Evolutionary conservation across 2,113 vertebrate genomes (phyloP), one percentile per base, ranked within the genome.

Genomic region (Amazona vittata): DNA sequence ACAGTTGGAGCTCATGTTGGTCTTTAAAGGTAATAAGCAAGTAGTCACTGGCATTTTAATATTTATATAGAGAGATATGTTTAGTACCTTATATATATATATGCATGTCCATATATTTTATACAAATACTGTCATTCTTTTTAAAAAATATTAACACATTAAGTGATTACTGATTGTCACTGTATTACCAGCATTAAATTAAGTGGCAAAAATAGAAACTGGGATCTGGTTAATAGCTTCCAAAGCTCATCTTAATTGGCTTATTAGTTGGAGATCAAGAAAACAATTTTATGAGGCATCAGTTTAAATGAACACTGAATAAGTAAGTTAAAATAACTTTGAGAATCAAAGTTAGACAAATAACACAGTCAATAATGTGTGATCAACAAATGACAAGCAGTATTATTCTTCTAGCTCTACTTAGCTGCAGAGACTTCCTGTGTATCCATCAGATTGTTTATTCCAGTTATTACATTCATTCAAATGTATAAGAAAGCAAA

Each of bases 391-490:
- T 53, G 70, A 63, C 37, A 92, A 94, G 75, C 8, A 68, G 26
- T 52, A 74, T 73, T 86, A 55, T 92, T 81, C 15, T 52, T 76
- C 20, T 41, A 59, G 39, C 70, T 67, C 90, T 73, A 26, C 62
- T 93, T 73, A 87, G 68, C 69, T 84, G 15, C 65, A 84, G 55
- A 93, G 59, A 89, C 63, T 76, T 93, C 86, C 83, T 86, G 71
- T 82, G 57, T 84, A 92, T 87, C 69, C 80, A 90, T 81, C 79
- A 87, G 74, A 81, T 94, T 94, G 93, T 90, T 94, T 92, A 86
- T 93, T 94, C 92, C 92, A 93, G 94, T 93, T 93, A 96, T 91
- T 95, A 69, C 69, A 96, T 92, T 94, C 77, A 89, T 86, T 94
- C 93, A 93, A 79, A 93, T 83, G 89, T 92, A 84, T 78, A 77